Percentiles rank a stretch among this genome's conserved stretches.
These are phyloP conservation scores for Hippocampus kuda DNA, from an alignment of 2,797 vertebrate species.

Conservation along the genomic window DNA sequence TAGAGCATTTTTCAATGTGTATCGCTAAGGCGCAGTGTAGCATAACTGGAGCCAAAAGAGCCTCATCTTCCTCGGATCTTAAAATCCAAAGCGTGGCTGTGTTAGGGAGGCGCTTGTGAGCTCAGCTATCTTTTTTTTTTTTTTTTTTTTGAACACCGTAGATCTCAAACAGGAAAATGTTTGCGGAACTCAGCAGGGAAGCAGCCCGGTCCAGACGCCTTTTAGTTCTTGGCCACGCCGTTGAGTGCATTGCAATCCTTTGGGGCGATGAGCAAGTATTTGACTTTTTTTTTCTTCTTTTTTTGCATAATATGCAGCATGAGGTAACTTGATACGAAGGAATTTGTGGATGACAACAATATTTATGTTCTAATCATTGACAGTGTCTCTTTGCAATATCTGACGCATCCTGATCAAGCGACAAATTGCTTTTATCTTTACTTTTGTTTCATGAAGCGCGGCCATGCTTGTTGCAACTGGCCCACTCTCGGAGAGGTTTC, in stretches of 20 bases:
- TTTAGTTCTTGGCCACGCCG: neutral
- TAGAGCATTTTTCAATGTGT: neutral
- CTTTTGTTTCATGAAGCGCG: neutral
- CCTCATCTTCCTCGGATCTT: neutral
- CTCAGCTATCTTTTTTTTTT: constrained; percentile 2
- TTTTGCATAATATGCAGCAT: neutral
- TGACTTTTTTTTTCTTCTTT: neutral
- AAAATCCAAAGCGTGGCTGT: neutral
- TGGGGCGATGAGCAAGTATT: neutral
- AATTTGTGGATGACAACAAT: constrained; percentile 5
- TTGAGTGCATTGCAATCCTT: neutral
- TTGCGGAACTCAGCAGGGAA: neutral
- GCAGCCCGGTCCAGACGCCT: neutral
- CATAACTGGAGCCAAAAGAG: neutral
- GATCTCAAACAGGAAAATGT: neutral
- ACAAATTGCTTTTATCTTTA: neutral
- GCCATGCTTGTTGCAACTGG: neutral
- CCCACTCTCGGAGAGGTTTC: neutral
- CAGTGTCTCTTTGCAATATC: neutral
- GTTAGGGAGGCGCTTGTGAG: neutral
- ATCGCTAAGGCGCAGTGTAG: neutral
- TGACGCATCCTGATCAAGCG: neutral
- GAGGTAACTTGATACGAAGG: neutral
- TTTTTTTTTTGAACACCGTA: neutral
- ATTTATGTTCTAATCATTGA: neutral